phyloP scores from a whole-genome alignment of 2,113 vertebrate genomes.

The Triplophysa tibetana region DNA sequence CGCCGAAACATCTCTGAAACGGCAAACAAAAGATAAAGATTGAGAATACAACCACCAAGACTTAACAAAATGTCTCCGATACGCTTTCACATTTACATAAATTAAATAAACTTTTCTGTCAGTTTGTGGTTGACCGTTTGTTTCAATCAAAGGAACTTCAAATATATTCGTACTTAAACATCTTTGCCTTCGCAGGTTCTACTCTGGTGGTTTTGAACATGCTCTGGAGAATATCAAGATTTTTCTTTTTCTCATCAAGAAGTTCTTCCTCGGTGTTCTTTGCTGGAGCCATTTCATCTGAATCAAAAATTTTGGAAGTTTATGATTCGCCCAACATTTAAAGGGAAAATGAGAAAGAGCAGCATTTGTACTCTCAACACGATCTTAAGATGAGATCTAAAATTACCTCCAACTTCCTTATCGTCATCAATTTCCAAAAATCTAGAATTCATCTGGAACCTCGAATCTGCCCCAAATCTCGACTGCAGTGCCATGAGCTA shows the following conservation, averaged over 20 bases:
- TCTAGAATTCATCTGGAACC: constrained; percentile 89
- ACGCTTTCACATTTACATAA: no score
- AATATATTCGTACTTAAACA: constrained; percentile 79
- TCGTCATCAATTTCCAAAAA: constrained; percentile 87
- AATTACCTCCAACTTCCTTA: constrained; percentile 71
- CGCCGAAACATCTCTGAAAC: constrained; percentile 80
- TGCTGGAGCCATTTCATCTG: constrained; percentile 57
- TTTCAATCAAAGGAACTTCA: neutral
- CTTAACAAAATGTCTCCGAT: no score
- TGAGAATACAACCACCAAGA: neutral
- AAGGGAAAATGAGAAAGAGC: neutral
- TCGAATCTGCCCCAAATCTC: constrained; percentile 84
- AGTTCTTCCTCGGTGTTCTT: constrained; percentile 71
- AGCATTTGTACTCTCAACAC: neutral
- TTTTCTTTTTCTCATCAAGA: constrained; percentile 84
- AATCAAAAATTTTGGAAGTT: constrained; percentile 3
- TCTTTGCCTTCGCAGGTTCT: constrained; percentile 69
- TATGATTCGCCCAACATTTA: neutral
- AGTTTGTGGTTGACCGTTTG: neutral
- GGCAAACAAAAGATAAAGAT: neutral
- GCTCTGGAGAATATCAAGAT: constrained; percentile 81
- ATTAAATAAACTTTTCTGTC: no score
- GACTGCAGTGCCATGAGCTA: constrained; percentile 90
- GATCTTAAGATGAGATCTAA: neutral
- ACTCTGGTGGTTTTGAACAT: constrained; percentile 74